These are phyloP conservation scores for Geotrypetes seraphini DNA, from an alignment of 2,797 vertebrate genomes.

Conservation along the genomic window DNA sequence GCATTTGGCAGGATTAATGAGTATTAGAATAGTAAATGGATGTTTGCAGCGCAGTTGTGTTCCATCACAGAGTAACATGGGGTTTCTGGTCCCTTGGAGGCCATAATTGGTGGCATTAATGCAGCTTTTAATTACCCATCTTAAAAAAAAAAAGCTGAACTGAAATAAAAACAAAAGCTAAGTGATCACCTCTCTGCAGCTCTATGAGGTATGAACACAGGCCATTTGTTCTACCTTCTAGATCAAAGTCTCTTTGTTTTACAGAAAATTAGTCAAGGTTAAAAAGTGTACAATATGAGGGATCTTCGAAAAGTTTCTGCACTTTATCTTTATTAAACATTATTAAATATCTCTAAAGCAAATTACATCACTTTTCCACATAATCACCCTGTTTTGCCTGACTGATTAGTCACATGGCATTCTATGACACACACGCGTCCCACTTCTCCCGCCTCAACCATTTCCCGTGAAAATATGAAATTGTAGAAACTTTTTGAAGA, in stretches of 20 bases:
- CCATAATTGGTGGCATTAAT: conserved; percentile 77
- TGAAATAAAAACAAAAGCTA: conserved; percentile 76
- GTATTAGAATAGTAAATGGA: conserved; percentile 90
- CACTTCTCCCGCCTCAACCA: too few species aligned
- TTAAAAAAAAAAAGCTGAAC: conserved; percentile 62
- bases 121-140: conserved; percentile 81
- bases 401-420: too few species aligned
- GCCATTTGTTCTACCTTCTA: conserved; percentile 28
- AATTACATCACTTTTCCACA: too few species aligned
- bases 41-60: conserved; percentile 82
- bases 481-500: too few species aligned
- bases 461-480: too few species aligned
- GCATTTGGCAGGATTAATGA: conserved; percentile 98
- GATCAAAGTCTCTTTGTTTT: conserved; percentile 38
- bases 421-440: too few species aligned
- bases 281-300: conserved; percentile 13
- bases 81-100: conserved; percentile 79
- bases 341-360: too few species aligned
- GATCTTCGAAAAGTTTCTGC: too few species aligned
- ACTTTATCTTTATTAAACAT: too few species aligned
- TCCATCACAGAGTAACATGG: conserved; percentile 83
- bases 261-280: conserved; percentile 31
- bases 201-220: conserved; percentile 44
- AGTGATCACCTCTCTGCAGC: conserved; percentile 60
- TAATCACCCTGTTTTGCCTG: too few species aligned